phyloP scores from a whole-genome alignment of 2,888 invertebrate genomes.

The Drosophila birchii region DNA sequence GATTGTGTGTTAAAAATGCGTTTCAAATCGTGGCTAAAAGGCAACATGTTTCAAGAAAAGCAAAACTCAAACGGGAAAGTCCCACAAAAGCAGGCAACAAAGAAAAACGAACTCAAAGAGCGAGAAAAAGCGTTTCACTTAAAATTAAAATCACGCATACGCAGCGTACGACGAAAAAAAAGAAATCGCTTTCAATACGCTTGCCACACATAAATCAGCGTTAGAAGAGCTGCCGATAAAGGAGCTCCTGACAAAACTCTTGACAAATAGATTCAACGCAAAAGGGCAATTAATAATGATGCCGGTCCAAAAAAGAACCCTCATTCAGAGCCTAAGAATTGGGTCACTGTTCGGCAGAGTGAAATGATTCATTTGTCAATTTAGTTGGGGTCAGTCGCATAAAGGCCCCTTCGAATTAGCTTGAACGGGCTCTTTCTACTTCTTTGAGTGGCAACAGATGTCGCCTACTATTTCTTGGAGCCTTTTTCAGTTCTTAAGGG shows the following conservation, averaged over 20 bases:
- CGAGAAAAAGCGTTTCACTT: constrained; percentile 36
- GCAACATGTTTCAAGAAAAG: constrained; percentile 36
- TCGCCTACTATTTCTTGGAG: constrained; percentile 1
- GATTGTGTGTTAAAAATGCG: constrained; percentile 35
- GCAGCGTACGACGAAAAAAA: constrained; percentile 52
- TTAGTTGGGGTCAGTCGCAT: constrained; percentile 29
- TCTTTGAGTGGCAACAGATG: constrained; percentile 14
- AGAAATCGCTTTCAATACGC: constrained; percentile 48
- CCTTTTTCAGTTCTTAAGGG: constrained; percentile 10
- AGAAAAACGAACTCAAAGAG: constrained; percentile 8
- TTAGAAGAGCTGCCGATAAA: constrained; percentile 40
- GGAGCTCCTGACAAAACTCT: constrained; percentile 36
- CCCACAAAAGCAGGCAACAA: constrained; percentile 25
- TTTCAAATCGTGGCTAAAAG: constrained; percentile 44
- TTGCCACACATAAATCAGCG: constrained; percentile 53
- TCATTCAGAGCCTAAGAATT: constrained; percentile 15
- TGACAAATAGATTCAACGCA: constrained; percentile 72
- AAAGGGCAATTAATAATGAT: constrained; percentile 74
- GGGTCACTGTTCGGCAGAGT: constrained; percentile 40
- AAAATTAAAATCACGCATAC: constrained; percentile 76
- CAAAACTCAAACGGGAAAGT: constrained; percentile 19
- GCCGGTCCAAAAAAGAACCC: constrained; percentile 41
- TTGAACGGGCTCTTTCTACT: not conserved
- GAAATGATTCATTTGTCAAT: constrained; percentile 49
- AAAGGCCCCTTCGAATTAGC: constrained; percentile 8